Percentiles rank a stretch among this genome's conserved stretches.
Evolutionary conservation across 2,113 vertebrate genomes (phyloP).

Genomic region (Odontesthes bonariensis): DNA sequence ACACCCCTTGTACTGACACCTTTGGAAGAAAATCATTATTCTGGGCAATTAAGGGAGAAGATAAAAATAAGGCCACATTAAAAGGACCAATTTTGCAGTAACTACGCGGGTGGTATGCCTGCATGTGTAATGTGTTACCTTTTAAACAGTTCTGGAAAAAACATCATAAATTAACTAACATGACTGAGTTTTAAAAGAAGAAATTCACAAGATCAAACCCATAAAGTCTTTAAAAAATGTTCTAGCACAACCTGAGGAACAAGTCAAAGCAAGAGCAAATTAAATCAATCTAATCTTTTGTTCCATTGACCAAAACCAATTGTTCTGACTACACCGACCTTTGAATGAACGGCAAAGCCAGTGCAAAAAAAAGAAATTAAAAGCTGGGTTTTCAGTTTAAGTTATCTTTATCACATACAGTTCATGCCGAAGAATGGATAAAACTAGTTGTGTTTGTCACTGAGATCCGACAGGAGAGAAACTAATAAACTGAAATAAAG

Average conservation of each 20-base stretch:
- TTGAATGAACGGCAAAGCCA: no score
- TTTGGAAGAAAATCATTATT: conserved; percentile 18
- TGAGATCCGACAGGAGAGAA: no score
- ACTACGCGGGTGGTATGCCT: neutral
- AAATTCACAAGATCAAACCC: neutral
- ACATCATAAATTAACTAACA: no score
- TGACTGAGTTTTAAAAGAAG: no score
- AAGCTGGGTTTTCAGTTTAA: no score
- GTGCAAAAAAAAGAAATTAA: no score
- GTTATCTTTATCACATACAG: no score
- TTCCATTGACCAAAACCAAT: neutral
- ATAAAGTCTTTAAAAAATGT: neutral
- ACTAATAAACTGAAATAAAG: no score
- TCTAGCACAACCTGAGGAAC: no score
- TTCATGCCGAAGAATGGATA: no score
- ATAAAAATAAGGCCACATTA: conserved; percentile 3
- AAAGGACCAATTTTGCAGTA: conserved; percentile 3
- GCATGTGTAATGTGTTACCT: neutral
- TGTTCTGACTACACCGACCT: no score
- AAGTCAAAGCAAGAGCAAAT: neutral
- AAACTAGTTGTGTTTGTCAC: no score
- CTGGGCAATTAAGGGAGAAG: neutral
- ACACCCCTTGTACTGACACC: conserved; percentile 9
- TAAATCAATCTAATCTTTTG: neutral
- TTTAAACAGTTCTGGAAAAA: conserved; percentile 2